A percentile compares a stretch with the other conserved stretches of the same genome.
phyloP scores from a whole-genome alignment of 1,140 invertebrate species.

The Whitmania pigra region DNA sequence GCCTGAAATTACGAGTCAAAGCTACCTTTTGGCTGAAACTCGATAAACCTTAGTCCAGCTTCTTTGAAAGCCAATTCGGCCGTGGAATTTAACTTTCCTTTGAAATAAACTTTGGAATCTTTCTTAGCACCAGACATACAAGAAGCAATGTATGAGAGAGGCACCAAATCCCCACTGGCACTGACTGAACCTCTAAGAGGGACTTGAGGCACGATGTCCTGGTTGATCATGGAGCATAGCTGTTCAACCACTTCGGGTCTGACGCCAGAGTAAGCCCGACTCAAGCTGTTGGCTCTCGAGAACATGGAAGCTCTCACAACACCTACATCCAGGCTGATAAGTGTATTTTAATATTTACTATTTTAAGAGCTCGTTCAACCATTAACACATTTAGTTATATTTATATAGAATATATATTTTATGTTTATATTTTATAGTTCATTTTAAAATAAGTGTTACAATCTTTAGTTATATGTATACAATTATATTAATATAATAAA shows the following conservation, averaged over 20 bases:
- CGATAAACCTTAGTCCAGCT: slow-evolving; percentile 10
- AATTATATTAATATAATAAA: too few species aligned
- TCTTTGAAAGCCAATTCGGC: slow-evolving; percentile 6
- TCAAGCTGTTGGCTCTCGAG: slow-evolving; percentile 21
- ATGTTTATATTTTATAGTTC: too few species aligned
- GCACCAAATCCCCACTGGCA: slow-evolving; percentile 24
- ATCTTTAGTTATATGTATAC: too few species aligned
- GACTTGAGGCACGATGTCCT: slow-evolving; percentile 20
- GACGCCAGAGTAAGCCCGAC: slow-evolving; percentile 20
- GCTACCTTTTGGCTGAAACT: slow-evolving; percentile 17
- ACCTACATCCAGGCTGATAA: background rate
- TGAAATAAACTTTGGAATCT: slow-evolving; percentile 3
- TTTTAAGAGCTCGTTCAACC: background rate
- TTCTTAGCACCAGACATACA: slow-evolving; percentile 8
- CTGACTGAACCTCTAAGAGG: slow-evolving; percentile 22
- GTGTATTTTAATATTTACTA: background rate
- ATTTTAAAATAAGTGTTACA: too few species aligned
- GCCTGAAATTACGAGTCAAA: too few species aligned
- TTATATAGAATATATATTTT: too few species aligned
- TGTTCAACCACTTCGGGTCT: slow-evolving; percentile 15
- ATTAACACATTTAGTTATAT: too few species aligned
- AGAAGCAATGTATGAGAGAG: slow-evolving; percentile 23
- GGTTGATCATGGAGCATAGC: slow-evolving; percentile 19
- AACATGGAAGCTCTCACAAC: slow-evolving; percentile 21
- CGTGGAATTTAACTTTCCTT: slow-evolving; percentile 7